These are phyloP conservation scores for Anisognathus igniventris DNA, from an alignment of 2,797 vertebrate genomes.

Conservation along the genomic window DNA sequence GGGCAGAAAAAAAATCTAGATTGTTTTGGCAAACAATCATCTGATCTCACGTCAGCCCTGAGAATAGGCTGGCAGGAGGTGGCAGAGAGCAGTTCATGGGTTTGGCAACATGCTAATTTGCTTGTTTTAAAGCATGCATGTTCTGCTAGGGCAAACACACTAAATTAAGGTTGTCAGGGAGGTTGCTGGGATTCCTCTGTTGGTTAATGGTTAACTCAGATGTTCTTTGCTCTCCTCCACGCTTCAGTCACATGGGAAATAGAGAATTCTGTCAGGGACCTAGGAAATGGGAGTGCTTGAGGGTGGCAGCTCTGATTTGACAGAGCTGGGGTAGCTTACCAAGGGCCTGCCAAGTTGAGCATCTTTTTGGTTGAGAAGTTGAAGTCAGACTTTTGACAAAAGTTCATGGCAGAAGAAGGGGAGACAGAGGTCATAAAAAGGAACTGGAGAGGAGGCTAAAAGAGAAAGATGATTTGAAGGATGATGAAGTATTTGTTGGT, in stretches of 20 bases:
- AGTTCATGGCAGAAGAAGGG: neutral
- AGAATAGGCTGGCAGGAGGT: constrained; percentile 8
- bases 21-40: constrained; percentile 25
- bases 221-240: neutral
- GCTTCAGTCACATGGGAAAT: neutral
- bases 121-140: neutral
- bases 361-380: neutral
- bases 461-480: neutral
- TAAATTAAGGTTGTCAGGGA: constrained; percentile 27
- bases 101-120: neutral
- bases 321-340: neutral
- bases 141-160: neutral
- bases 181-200: neutral
- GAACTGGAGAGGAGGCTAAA: neutral
- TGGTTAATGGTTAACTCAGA: neutral
- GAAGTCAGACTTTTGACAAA: neutral
- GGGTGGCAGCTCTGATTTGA: neutral
- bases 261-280: neutral
- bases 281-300: neutral
- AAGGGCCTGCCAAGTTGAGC: fast-evolving
- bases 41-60: neutral
- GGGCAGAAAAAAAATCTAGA: neutral
- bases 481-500: neutral
- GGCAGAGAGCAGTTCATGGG: neutral
- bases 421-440: neutral